Conservation (phyloP, 64 coral and sea anemone genomes). For the Stylophora pistillata region DNA sequence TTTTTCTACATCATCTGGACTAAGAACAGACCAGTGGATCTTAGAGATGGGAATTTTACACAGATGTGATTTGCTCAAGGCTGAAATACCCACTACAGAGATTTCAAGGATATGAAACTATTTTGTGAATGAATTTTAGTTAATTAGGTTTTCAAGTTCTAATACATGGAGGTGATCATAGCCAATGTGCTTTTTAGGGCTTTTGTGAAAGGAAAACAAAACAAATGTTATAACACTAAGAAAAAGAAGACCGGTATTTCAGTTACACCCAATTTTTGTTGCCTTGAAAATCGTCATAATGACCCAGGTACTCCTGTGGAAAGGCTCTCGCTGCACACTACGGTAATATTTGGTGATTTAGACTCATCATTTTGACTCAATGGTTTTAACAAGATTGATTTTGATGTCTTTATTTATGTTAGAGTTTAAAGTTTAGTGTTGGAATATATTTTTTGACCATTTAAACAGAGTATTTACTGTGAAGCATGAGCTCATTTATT, state of each 20-base stretch:
- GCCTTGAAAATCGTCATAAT: constrained; percentile 12
- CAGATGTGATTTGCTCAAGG: background rate
- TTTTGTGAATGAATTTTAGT: background rate
- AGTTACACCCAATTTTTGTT: background rate
- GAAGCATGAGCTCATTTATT: too few species aligned
- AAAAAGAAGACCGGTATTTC: background rate
- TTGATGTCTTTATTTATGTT: too few species aligned
- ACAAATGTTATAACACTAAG: background rate
- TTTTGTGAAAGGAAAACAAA: constrained; percentile 20
- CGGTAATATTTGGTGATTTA: constrained; percentile 3
- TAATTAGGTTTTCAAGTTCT: background rate
- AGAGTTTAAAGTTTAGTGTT: too few species aligned
- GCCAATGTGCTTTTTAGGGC: constrained; percentile 30
- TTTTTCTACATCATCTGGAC: too few species aligned
- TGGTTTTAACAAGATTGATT: too few species aligned
- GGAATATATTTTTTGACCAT: too few species aligned
- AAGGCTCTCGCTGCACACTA: constrained; percentile 20
- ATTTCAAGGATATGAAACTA: background rate
- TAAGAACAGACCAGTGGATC: too few species aligned
- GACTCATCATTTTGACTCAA: too few species aligned
- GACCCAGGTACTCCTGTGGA: constrained; percentile 24
- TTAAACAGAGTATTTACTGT: too few species aligned
- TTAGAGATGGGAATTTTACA: too few species aligned
- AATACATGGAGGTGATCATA: constrained; percentile 39
- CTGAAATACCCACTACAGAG: background rate